Evolutionary conservation across 2,888 invertebrate species (phyloP), one percentile per base, ranked within the genome.

Genomic region (Callosobruchus maculatus): DNA sequence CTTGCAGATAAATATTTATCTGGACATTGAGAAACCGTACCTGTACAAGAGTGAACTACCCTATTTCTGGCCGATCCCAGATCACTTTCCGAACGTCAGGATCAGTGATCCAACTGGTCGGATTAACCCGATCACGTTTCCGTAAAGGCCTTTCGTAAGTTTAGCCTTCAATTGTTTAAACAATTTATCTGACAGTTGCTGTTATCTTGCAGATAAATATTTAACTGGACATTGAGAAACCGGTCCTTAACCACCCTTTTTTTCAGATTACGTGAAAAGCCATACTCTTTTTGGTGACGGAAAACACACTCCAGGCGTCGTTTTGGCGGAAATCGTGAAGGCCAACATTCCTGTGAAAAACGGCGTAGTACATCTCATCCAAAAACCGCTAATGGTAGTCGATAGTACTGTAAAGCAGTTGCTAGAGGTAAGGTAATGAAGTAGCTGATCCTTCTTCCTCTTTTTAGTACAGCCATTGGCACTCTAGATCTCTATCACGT

Each of bases 321-420:
- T 97, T 0, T 87, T 96, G 78, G 95, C 96, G 0, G 95, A 96
- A 86, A 95, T 97, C 77, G 93, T 96, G 9, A 92, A 93, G 84
- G 94, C 94, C 49, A 97, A 97, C 86, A 97, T 97, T 79, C 97
- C 97, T 0, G 95, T 97, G 30, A 93, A 92, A 83, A 97, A 97
- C 83, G 97, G 97, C 49, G 97, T 97, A 0, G 93, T 97, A 3
- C 97, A 98, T 88, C 91, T 98, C 77, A 97, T 97, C 80, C 94
- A 96, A 82, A 91, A 95, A 78, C 97, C 97, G 0, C 89, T 97
- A 20, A 96, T 97, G 94, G 93, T 97, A 75, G 95, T 96, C 72
- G 96, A 97, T 83, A 94, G 94, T n/a, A 93, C 94, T 2, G 93
- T 97, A 77, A 92, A 92, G 79, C 93, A 96, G 85, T 95, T 96